Evolutionary conservation across 2,113 vertebrate genomes (phyloP).

Genomic region (Sialia sialis): DNA sequence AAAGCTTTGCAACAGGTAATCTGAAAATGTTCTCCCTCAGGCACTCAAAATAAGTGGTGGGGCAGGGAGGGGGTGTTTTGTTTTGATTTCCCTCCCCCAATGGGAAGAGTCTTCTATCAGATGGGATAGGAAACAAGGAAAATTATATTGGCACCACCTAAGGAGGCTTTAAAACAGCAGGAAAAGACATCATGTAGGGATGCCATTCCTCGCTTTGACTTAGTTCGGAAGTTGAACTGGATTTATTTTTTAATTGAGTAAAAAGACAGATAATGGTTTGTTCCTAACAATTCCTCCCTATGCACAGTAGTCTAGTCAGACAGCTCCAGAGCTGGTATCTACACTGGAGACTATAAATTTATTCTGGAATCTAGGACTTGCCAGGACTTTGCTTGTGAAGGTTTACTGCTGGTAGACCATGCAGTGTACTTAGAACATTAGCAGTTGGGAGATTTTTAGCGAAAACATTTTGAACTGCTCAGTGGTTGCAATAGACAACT

Average conservation of each 20-base stretch:
- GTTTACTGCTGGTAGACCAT: not conserved
- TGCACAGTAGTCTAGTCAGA: not conserved
- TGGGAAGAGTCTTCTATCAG: slow-evolving; percentile 41
- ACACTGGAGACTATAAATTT: not conserved
- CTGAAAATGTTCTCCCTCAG: slow-evolving; percentile 54
- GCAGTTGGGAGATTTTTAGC: not conserved
- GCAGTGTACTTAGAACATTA: not conserved
- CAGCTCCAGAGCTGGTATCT: not conserved
- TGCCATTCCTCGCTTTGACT: not conserved
- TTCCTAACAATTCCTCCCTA: not conserved
- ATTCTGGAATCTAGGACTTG: not conserved
- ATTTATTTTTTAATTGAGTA: not conserved
- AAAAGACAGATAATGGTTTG: not conserved
- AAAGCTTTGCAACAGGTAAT: slow-evolving; percentile 22
- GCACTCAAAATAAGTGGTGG: slow-evolving; percentile 50
- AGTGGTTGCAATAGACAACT: not conserved
- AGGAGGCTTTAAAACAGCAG: slow-evolving; percentile 1
- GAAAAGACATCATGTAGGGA: not conserved
- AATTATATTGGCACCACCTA: not conserved
- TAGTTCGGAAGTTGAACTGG: not conserved
- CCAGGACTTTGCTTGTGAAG: not conserved
- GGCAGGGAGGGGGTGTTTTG: not conserved
- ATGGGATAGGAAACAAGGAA: slow-evolving; percentile 41
- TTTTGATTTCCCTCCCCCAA: not conserved
- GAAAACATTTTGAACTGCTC: not conserved